These are phyloP conservation scores for Cyphomyrmex costatus DNA, from an alignment of 1,140 invertebrate species.

Conservation along the genomic window DNA sequence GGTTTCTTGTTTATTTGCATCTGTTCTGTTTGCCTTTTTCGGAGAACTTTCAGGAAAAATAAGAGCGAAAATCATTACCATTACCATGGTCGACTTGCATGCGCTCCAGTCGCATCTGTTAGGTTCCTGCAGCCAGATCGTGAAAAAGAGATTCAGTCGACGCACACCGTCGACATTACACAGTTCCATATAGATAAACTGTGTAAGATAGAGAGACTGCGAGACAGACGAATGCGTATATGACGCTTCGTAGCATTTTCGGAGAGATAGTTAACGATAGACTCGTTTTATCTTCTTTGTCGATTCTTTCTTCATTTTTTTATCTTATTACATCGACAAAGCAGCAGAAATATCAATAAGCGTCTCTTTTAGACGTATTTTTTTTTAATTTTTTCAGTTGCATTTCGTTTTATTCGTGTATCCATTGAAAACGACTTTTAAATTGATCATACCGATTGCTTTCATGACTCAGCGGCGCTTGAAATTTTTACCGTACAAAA, in stretches of 20 bases:
- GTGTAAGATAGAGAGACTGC: slow-evolving; percentile 45
- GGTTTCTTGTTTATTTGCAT: not conserved
- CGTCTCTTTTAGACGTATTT: slow-evolving; percentile 6
- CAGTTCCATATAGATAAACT: slow-evolving; percentile 49
- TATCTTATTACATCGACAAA: not conserved
- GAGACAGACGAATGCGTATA: slow-evolving; percentile 45
- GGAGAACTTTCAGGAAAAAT: not conserved
- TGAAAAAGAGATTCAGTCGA: slow-evolving; percentile 49
- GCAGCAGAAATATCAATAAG: slow-evolving; percentile 16
- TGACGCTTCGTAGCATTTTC: slow-evolving; percentile 25
- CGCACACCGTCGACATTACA: slow-evolving; percentile 48
- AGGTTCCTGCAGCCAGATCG: slow-evolving; percentile 63
- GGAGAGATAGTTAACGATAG: not conserved
- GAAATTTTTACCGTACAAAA: slow-evolving; percentile 3
- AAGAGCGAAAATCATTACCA: slow-evolving; percentile 56
- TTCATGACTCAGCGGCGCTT: not conserved
- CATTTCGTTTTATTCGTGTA: not conserved
- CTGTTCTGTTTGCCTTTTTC: not conserved
- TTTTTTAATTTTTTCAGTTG: slow-evolving; percentile 5
- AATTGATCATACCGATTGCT: slow-evolving; percentile 3
- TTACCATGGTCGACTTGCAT: slow-evolving; percentile 51
- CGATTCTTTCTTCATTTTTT: not conserved
- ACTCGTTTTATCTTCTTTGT: not conserved
- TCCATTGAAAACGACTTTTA: slow-evolving; percentile 14
- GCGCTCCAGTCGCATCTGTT: slow-evolving; percentile 22